Evolutionary conservation across 2,113 vertebrate genomes (phyloP).

Genomic region (Carassius auratus): DNA sequence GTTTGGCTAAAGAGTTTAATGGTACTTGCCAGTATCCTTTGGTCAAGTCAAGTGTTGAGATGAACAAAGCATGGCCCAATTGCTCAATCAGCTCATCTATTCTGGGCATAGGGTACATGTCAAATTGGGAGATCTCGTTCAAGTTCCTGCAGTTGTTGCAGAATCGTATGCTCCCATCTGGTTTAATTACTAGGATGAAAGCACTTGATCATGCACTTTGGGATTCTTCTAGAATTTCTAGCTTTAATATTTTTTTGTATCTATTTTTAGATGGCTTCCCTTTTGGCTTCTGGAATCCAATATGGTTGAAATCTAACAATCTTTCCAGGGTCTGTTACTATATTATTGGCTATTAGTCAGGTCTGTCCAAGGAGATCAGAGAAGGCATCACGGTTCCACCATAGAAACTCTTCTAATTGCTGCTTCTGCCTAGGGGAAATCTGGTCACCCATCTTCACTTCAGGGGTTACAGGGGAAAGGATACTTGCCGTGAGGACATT

Average conservation of each 20-base stretch:
- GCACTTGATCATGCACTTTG: neutral
- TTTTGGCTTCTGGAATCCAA: neutral
- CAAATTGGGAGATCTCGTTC: too few species aligned
- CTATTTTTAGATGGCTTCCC: neutral
- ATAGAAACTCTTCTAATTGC: neutral
- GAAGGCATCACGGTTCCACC: neutral
- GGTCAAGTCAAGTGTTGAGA: neutral
- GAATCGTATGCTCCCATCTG: neutral
- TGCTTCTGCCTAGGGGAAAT: neutral
- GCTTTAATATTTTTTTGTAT: neutral
- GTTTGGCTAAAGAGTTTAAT: neutral
- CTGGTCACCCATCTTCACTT: too few species aligned
- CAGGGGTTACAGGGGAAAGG: too few species aligned
- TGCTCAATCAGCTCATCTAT: neutral
- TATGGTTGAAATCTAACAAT: neutral
- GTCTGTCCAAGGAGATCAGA: neutral
- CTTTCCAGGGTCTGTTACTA: neutral
- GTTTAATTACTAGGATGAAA: neutral
- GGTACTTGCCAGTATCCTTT: neutral
- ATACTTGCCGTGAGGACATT: neutral
- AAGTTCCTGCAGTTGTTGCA: neutral
- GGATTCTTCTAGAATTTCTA: neutral
- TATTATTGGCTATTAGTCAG: neutral
- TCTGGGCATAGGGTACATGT: neutral
- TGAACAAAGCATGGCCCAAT: neutral